These are phyloP conservation scores for Diabrotica virgifera DNA, from an alignment of 1,140 invertebrate species.

Conservation along the genomic window DNA sequence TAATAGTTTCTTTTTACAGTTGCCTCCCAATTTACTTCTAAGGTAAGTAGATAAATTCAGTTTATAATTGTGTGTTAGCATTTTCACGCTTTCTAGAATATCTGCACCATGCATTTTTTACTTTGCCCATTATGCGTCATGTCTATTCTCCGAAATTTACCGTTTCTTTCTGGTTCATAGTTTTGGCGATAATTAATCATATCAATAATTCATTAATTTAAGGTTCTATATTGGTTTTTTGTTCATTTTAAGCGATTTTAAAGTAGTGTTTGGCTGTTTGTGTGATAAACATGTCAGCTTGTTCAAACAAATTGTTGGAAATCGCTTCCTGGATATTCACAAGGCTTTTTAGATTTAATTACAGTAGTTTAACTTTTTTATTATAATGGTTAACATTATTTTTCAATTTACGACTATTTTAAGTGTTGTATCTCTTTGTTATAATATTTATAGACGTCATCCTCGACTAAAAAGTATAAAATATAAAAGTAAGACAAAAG, in stretches of 20 bases:
- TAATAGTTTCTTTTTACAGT: conserved; percentile 5
- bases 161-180: not conserved
- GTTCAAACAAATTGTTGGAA: not conserved
- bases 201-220: not conserved
- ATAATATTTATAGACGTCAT: not conserved
- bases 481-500: not conserved
- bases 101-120: not conserved
- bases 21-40: not conserved
- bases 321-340: not conserved
- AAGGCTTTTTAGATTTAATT: too few species aligned
- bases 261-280: not conserved
- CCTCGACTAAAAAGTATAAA: not conserved
- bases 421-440: not conserved
- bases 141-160: not conserved
- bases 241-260: conserved; percentile 3
- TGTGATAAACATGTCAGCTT: not conserved
- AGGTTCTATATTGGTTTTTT: not conserved
- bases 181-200: not conserved
- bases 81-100: not conserved
- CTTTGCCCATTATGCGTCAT: conserved; percentile 13
- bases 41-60: conserved; percentile 6
- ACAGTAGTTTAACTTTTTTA: too few species aligned
- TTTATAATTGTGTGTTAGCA: not conserved
- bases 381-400: too few species aligned
- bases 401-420: too few species aligned